A percentile compares a stretch with the other conserved stretches of the same genome.
Conservation (phyloP, 2,113 vertebrate species). For the Tragelaphus imberbis region DNA sequence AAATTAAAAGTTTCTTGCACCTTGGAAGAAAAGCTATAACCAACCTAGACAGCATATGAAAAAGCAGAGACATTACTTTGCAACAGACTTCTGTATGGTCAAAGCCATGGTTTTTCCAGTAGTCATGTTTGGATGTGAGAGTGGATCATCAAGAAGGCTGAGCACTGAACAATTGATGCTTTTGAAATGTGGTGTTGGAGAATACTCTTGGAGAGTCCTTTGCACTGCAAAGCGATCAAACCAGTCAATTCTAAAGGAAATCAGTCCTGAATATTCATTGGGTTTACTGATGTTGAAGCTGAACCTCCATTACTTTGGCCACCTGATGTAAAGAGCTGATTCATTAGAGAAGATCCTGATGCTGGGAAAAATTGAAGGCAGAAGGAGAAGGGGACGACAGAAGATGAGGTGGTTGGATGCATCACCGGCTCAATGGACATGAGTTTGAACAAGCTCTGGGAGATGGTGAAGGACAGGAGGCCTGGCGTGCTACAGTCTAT, state of each 20-base stretch:
- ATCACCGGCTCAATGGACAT: neutral
- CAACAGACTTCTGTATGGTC: neutral
- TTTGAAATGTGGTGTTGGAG: neutral
- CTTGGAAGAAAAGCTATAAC: neutral
- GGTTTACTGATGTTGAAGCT: neutral
- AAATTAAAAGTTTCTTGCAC: neutral
- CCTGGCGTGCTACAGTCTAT: neutral
- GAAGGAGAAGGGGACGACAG: neutral
- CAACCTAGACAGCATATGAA: neutral
- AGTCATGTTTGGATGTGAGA: neutral
- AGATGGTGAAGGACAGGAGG: neutral
- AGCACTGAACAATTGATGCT: neutral
- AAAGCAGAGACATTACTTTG: neutral
- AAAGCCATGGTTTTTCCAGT: neutral
- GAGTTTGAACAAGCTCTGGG: neutral
- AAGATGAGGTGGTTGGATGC: neutral
- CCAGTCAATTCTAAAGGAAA: neutral
- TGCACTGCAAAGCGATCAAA: neutral
- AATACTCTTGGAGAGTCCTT: neutral
- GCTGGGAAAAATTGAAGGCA: neutral
- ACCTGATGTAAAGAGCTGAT: neutral
- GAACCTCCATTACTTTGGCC: neutral
- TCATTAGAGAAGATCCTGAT: neutral
- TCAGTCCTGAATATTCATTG: neutral
- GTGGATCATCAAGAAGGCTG: neutral